These are phyloP conservation scores for Nemurella pictetii DNA, from an alignment of 2,888 invertebrate species.

Conservation along the genomic window DNA sequence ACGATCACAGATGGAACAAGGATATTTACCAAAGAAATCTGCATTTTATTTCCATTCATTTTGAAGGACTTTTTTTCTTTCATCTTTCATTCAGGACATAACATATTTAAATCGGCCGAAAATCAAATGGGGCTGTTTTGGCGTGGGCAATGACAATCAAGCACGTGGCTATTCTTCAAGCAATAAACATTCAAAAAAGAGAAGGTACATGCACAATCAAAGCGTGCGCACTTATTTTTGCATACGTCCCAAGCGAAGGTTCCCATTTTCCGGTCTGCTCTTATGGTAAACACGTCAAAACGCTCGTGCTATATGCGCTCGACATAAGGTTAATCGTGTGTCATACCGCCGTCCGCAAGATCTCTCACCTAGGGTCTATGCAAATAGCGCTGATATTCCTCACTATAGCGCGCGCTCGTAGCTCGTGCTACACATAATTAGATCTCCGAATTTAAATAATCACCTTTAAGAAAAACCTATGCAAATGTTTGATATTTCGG, in stretches of 20 bases:
- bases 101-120: neutral
- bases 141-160: neutral
- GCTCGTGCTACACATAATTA: constrained; percentile 16
- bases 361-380: neutral
- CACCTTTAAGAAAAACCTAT: neutral
- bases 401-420: neutral
- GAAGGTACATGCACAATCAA: neutral
- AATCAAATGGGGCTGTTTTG: neutral
- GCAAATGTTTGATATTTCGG: neutral
- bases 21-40: neutral
- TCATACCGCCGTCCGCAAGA: neutral
- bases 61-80: neutral
- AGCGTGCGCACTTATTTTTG: neutral
- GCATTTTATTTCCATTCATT: neutral
- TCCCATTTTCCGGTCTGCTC: neutral
- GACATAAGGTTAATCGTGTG: neutral
- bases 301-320: neutral
- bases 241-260: neutral
- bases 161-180: neutral
- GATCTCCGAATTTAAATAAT: constrained; percentile 8
- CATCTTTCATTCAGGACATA: neutral
- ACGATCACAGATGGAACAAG: neutral
- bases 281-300: neutral
- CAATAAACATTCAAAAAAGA: neutral
- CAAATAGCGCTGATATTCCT: neutral